Evolutionary conservation across 2,888 invertebrate species (phyloP).

Genomic region (Orthosia incerta): DNA sequence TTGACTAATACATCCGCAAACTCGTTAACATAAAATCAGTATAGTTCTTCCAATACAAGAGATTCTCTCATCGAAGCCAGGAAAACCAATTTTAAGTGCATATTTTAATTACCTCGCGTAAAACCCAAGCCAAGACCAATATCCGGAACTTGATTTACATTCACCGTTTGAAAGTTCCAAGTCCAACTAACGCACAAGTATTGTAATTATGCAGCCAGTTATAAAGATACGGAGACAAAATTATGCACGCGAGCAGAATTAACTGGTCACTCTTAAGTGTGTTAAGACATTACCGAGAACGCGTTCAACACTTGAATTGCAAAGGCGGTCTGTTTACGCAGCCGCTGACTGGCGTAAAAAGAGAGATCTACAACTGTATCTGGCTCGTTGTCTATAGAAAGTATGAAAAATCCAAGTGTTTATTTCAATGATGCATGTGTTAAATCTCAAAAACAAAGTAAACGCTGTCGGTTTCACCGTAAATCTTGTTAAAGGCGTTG

Average conservation of each 20-base stretch:
- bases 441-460: conserved; percentile 45
- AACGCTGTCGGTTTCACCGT: conserved; percentile 18
- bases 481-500: conserved; percentile 40
- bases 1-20: too few relatives aligned
- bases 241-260: conserved; percentile 40
- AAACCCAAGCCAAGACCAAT: conserved; percentile 11
- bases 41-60: neutral
- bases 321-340: conserved; percentile 55
- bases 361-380: conserved; percentile 54
- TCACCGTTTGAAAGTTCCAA: conserved; percentile 43
- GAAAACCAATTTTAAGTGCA: neutral
- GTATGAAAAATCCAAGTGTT: conserved; percentile 47
- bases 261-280: conserved; percentile 34
- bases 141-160: conserved; percentile 27
- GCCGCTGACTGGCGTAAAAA: conserved; percentile 50
- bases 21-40: neutral
- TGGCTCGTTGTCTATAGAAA: conserved; percentile 50
- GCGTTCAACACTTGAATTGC: conserved; percentile 41
- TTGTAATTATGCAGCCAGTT: conserved; percentile 25
- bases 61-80: neutral
- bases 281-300: conserved; percentile 45
- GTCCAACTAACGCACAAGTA: conserved; percentile 16
- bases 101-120: neutral
- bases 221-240: conserved; percentile 29
- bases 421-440: conserved; percentile 32